A percentile compares a stretch with the other conserved stretches of the same genome.
These are phyloP conservation scores for Copidosoma aretas DNA, from an alignment of 2,888 invertebrate genomes.

Conservation along the genomic window DNA sequence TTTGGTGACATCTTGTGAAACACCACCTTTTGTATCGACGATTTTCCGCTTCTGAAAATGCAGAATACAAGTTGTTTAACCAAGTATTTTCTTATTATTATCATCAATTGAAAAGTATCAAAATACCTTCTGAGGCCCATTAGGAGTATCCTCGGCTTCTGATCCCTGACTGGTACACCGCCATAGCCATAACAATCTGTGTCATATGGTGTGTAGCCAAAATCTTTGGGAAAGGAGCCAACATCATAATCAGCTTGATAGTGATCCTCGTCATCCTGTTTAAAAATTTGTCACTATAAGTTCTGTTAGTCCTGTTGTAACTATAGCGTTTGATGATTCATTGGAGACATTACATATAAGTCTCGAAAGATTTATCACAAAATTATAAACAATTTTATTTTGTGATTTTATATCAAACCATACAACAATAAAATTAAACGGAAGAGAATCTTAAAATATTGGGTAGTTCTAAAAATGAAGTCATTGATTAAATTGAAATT, in stretches of 20 bases:
- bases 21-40: constrained; percentile 99
- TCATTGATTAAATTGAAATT: too few relatives aligned
- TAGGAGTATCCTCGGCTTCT: constrained; percentile 90
- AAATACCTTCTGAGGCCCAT: constrained; percentile 89
- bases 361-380: too few relatives aligned
- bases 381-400: too few relatives aligned
- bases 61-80: background rate
- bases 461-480: too few relatives aligned
- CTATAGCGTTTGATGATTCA: too few relatives aligned
- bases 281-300: background rate
- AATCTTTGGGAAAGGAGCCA: constrained; percentile 87
- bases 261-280: constrained; percentile 63
- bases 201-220: constrained; percentile 89
- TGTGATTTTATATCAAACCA: too few relatives aligned
- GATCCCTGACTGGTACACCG: constrained; percentile 68
- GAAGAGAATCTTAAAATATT: too few relatives aligned
- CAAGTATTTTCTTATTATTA: background rate
- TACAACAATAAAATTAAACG: too few relatives aligned
- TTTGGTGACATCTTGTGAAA: constrained; percentile 99
- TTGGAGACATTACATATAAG: too few relatives aligned
- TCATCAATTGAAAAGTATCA: background rate
- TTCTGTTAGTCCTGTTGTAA: background rate
- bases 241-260: constrained; percentile 65
- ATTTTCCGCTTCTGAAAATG: constrained; percentile 89
- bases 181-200: constrained; percentile 75